Evolutionary conservation across 2,797 vertebrate genomes (phyloP).

Genomic region (Fundulus diaphanus): DNA sequence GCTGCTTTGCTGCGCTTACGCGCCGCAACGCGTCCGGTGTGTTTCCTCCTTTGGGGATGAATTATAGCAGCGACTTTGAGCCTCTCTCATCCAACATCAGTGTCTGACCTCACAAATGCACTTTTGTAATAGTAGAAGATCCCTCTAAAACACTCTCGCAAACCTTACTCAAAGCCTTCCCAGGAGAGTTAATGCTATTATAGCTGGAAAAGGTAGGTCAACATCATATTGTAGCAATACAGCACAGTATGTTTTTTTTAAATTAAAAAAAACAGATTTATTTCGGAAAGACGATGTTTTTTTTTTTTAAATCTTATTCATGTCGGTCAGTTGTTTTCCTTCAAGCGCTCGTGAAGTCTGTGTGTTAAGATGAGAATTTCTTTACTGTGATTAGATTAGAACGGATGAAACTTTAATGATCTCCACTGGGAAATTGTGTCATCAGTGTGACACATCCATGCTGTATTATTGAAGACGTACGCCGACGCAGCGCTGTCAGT

Average conservation of each 20-base stretch:
- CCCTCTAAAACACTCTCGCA: background rate
- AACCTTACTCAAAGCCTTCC: background rate
- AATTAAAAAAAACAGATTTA: background rate
- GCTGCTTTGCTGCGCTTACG: too few species aligned
- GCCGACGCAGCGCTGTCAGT: slow-evolving; percentile 39
- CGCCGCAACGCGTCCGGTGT: too few species aligned
- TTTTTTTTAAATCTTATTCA: background rate
- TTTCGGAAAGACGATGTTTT: background rate
- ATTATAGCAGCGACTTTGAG: background rate
- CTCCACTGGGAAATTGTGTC: slow-evolving; percentile 62
- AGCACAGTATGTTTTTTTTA: too few species aligned
- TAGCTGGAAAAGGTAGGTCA: background rate
- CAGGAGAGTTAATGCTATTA: background rate
- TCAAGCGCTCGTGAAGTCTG: slow-evolving; percentile 32
- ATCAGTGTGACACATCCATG: slow-evolving; percentile 64
- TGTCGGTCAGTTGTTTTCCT: background rate
- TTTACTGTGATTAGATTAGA: slow-evolving; percentile 70
- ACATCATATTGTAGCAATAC: background rate
- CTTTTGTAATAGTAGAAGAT: background rate
- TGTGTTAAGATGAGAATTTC: slow-evolving; percentile 54
- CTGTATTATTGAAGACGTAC: slow-evolving; percentile 26
- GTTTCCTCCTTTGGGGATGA: too few species aligned
- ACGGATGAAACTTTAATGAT: slow-evolving; percentile 76
- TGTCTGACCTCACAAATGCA: background rate
- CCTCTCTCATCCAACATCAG: background rate